Percentiles rank a stretch among this genome's conserved stretches.
phyloP scores from a whole-genome alignment of 2,113 vertebrate species.

The Calyptomena viridis region DNA sequence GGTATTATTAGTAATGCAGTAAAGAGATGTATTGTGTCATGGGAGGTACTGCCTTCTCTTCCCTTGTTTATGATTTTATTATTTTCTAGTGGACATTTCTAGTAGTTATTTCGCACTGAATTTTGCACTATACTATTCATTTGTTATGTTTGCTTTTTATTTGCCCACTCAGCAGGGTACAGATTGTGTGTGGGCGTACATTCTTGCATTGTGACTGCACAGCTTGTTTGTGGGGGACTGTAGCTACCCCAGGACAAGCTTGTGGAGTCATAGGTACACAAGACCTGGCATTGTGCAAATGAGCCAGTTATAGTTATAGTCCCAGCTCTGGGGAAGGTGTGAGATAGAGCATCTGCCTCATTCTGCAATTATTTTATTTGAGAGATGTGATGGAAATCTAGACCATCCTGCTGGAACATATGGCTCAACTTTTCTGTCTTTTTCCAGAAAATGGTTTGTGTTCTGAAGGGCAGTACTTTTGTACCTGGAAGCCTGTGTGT shows the following conservation, averaged over 20 bases:
- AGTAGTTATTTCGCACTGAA: not conserved
- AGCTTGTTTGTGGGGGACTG: constrained; percentile 22
- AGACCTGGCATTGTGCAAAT: not conserved
- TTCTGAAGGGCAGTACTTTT: not conserved
- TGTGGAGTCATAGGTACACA: rapidly evolving
- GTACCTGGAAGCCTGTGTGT: not conserved
- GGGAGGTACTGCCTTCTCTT: not conserved
- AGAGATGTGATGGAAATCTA: not conserved
- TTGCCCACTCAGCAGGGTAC: not conserved
- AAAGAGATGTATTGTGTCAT: not conserved
- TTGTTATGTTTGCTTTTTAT: not conserved
- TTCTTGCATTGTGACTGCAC: not conserved
- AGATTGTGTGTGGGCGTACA: not conserved
- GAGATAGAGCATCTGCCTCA: not conserved
- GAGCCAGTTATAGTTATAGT: not conserved
- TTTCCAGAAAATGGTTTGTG: not conserved
- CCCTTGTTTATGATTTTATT: not conserved
- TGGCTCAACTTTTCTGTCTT: not conserved
- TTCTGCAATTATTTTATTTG: not conserved
- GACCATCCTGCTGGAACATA: not conserved
- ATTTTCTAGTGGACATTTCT: not conserved
- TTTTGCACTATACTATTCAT: not conserved
- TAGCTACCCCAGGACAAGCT: constrained; percentile 3
- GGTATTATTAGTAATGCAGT: not conserved
- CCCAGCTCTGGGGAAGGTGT: not conserved